Conservation (phyloP, 2,797 vertebrate genomes). For the Varecia variegata region DNA sequence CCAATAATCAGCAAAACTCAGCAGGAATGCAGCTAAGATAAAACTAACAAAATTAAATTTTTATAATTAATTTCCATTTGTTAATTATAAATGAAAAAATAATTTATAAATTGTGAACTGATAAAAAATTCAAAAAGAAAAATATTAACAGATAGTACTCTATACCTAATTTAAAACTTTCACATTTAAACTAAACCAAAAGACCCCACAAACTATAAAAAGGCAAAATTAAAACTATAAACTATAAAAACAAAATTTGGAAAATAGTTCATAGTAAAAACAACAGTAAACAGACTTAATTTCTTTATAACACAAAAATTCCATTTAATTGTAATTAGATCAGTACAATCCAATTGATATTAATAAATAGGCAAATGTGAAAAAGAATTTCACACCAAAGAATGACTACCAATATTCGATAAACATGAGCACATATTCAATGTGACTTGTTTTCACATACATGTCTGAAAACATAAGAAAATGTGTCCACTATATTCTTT, state of each 20-base stretch:
- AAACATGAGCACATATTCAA: not conserved
- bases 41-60: not conserved
- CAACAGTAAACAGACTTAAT: not conserved
- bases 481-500: not conserved
- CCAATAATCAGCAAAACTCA: not conserved
- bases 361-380: not conserved
- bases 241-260: not conserved
- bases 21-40: not conserved
- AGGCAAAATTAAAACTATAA: not conserved
- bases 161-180: not conserved
- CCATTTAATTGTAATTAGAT: not conserved
- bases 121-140: not conserved
- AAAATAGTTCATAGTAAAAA: not conserved
- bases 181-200: not conserved
- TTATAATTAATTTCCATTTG: not conserved
- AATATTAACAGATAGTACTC: not conserved
- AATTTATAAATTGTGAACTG: not conserved
- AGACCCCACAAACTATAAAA: not conserved
- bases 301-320: not conserved
- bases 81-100: not conserved
- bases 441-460: not conserved
- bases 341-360: not conserved
- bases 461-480: not conserved
- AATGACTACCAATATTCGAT: not conserved
- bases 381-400: not conserved